Evolutionary conservation across 2,888 invertebrate species (phyloP).

Genomic region (Coleophora flavipennella): DNA sequence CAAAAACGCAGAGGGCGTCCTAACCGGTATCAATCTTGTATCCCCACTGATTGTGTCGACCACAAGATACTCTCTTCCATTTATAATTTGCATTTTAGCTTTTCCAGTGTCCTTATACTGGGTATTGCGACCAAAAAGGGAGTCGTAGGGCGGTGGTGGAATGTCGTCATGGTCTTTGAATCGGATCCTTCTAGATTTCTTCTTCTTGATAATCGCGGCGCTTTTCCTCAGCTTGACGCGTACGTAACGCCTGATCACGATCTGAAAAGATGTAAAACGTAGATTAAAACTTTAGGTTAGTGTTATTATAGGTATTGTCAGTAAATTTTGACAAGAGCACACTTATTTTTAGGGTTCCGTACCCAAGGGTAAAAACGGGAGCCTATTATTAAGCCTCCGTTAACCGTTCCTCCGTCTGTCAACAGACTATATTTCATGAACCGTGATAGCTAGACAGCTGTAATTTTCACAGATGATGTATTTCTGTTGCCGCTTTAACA

Average conservation of each 20-base stretch:
- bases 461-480: too few species aligned
- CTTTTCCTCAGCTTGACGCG: slow-evolving; percentile 17
- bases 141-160: slow-evolving; percentile 79
- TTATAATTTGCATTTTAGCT: slow-evolving; percentile 73
- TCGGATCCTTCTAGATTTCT: slow-evolving; percentile 3
- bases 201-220: slow-evolving; percentile 12
- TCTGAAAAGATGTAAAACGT: slow-evolving; percentile 22
- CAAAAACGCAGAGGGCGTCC: slow-evolving; percentile 83
- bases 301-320: too few species aligned
- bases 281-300: too few species aligned
- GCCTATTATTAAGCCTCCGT: too few species aligned
- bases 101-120: slow-evolving; percentile 31
- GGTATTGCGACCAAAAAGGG: slow-evolving; percentile 62
- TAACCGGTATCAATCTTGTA: slow-evolving; percentile 79
- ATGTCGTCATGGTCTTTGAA: slow-evolving; percentile 26
- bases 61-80: slow-evolving; percentile 84
- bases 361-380: too few species aligned
- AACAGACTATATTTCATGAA: too few species aligned
- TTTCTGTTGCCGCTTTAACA: too few species aligned
- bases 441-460: too few species aligned
- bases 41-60: slow-evolving; percentile 74
- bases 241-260: slow-evolving; percentile 37
- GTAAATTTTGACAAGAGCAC: too few species aligned
- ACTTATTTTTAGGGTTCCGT: too few species aligned
- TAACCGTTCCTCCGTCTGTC: too few species aligned